Evolutionary conservation across 2,888 invertebrate genomes (phyloP).

Genomic region (Rotaria sp.): DNA sequence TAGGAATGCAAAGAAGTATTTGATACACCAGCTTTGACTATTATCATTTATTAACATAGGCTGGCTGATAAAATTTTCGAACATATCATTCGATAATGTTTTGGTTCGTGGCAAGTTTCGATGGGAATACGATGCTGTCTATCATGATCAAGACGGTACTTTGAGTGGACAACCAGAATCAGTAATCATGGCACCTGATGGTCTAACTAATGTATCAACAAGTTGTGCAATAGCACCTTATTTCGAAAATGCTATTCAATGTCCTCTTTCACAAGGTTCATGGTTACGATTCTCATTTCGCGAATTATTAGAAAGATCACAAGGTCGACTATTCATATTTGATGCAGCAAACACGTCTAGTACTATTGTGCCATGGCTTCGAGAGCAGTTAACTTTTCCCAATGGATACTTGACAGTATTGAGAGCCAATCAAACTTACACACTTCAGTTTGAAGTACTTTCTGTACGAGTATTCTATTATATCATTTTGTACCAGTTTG

Average conservation of each 20-base stretch:
- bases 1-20: too few relatives aligned
- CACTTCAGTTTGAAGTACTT: constrained; percentile 44
- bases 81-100: constrained; percentile 28
- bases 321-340: background rate
- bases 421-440: constrained; percentile 43
- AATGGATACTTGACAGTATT: constrained; percentile 47
- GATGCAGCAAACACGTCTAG: too few relatives aligned
- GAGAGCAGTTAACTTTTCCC: constrained; percentile 46
- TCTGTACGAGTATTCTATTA: background rate
- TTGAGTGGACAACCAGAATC: constrained; percentile 44
- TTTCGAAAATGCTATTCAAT: constrained; percentile 36
- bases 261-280: constrained; percentile 44
- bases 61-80: constrained; percentile 31
- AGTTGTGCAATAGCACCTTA: constrained; percentile 40
- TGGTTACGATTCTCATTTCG: constrained; percentile 46
- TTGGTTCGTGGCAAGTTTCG: constrained; percentile 5
- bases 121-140: constrained; percentile 43
- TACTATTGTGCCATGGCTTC: constrained; percentile 40
- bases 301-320: too few relatives aligned
- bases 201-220: constrained; percentile 43
- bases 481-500: too few relatives aligned
- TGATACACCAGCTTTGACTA: background rate
- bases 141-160: constrained; percentile 47
- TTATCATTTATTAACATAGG: background rate
- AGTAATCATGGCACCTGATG: constrained; percentile 44